Evolutionary conservation across 2,113 vertebrate species (phyloP), one percentile per base, ranked within the genome.

Genomic region (Platysternon megacephalum): DNA sequence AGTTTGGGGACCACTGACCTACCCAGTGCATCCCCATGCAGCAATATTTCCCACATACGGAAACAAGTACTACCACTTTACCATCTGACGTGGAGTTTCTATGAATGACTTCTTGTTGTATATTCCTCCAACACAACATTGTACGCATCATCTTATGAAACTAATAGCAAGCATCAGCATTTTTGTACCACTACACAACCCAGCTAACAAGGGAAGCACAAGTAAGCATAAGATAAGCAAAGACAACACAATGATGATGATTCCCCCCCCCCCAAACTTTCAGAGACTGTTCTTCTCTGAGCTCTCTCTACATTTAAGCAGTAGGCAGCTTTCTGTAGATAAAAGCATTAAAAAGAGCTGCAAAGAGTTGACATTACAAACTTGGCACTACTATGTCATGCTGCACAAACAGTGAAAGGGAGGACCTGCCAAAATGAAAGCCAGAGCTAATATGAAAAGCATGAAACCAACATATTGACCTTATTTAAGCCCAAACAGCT

Each of bases 401-500:
- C 93, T 94, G 91, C 81, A 94, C 1, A 51, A 93, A 96, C 84
- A 94, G 39, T 87, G 81, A 55, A 84, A 89, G 90, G 90, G 84
- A 95, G 89, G 83, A 92, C 84, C 88, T 93, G 97, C 96, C 89
- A 93, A 90, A 94, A 81, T 0, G 1, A 95, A 94, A 95, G 94
- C 68, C 93, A 93, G 95, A 93, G 94, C 90, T 91, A 89, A 95
- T 85, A 82, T 9, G 83, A 90, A 94, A 97, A 96, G 79, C 94
- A 87, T 65, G 92, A 95, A 84, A 82, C 87, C 93, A 94, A 91
- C 85, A 74, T 68, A 95, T 79, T 97, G 96, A 95, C 97, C 96
- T 97, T 97, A 98, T 95, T 97, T 93, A 97, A 96, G 91, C 81
- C 89, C 93, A 82, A 95, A 87, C 85, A 96, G 93, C 61, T 0